Evolutionary conservation across 2,113 vertebrate genomes (phyloP).

Genomic region (Malaclemys terrapin): DNA sequence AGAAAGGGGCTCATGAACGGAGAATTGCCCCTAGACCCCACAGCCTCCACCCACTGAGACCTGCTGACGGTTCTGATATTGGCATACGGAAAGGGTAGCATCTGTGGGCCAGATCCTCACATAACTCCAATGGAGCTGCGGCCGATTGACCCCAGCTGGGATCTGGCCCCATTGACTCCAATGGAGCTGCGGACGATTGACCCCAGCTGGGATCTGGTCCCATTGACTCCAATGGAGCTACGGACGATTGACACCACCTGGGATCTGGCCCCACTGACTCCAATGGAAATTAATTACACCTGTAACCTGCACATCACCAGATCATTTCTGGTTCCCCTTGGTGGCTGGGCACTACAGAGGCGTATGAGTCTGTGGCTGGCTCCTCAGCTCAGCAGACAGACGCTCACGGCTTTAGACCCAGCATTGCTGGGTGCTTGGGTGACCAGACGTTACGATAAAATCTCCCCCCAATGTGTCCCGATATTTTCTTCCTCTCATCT

Average conservation of each 20-base stretch:
- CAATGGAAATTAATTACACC: not conserved
- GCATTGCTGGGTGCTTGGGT: not conserved
- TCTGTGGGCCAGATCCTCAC: not conserved
- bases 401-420: fast-evolving
- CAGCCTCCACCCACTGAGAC: not conserved
- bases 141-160: too few relatives aligned
- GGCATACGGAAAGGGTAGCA: not conserved
- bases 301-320: not conserved
- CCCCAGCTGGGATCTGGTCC: not conserved
- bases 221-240: too few relatives aligned
- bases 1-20: not conserved
- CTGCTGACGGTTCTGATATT: not conserved
- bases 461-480: too few relatives aligned
- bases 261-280: not conserved
- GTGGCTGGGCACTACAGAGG: not conserved
- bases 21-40: not conserved
- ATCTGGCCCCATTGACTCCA: not conserved
- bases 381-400: not conserved
- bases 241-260: too few relatives aligned
- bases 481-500: too few relatives aligned
- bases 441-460: too few relatives aligned
- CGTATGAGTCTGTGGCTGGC: not conserved
- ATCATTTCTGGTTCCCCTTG: not conserved
- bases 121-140: too few relatives aligned
- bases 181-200: not conserved